Base-by-base conservation (phyloP, 1,140 invertebrate species). In the Drosophila ambigua region DNA sequence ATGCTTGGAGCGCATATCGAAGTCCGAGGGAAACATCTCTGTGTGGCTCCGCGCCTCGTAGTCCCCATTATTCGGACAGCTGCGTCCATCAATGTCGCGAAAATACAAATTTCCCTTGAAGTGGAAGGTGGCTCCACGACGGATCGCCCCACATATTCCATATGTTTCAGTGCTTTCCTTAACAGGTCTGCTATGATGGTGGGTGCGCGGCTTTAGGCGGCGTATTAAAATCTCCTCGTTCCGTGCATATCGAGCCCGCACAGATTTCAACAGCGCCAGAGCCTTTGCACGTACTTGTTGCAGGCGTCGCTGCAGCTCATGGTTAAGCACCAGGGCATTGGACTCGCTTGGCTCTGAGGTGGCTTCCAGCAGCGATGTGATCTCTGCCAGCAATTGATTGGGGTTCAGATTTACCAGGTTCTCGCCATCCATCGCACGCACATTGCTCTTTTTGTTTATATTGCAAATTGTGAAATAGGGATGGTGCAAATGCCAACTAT, bases 1-100 rank as follows among this genome's bases (percentile, higher is more conserved):
- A 41, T 82, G 78, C 6, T 79, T 61, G 8, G 71, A 72, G 4
- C 72, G 65, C 67, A 91, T 75, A 41, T 90, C 71, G 0, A 91
- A 82, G 60, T 92, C 91, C 16, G 87, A 80, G 35, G 91, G 91
- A 72, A 92, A 92, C 72, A 91, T 82, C 75, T 92, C 91, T 1
- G 59, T 72, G 8, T 28, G 28, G 6, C 77, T 72, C 1, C 91
- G 88, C 6, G n/a, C 26, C 23, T 77, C 64, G 24, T 91, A 92
- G 43, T 92, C 91, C n/a, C 72, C 69, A 52, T 90, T 92, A 48
- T 88, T 82, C 7, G 90, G 91, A 62, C 85, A 91, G 11, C 83
- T 84, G 1, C 90, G 79, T 15, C 89, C 80, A 5, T 79, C 65
- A 5, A 59, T 28, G 53, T 91, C 90, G 4, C 91, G 90, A 44